These are phyloP conservation scores for Rhabdomys dilectus DNA, from an alignment of 2,113 vertebrate genomes.

Conservation along the genomic window DNA sequence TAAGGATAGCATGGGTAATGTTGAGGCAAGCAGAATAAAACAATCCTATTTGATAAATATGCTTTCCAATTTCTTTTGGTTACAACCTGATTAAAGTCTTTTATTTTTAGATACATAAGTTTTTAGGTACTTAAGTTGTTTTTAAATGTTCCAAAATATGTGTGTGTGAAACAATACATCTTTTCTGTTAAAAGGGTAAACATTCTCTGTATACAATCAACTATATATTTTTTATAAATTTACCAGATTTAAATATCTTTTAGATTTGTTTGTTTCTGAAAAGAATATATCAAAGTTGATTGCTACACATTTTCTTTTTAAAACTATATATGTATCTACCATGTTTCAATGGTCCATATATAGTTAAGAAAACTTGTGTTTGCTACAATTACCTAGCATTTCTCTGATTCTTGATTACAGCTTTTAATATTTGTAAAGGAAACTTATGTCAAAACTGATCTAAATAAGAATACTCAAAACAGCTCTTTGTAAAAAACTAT, in stretches of 20 bases:
- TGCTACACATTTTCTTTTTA: background rate
- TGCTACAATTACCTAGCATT: background rate
- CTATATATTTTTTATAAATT: conserved; percentile 1
- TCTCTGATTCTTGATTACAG: conserved; percentile 17
- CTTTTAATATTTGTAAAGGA: conserved; percentile 32
- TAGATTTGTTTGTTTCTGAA: conserved; percentile 27
- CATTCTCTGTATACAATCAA: conserved; percentile 7
- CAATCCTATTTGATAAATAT: background rate
- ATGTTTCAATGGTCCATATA: background rate
- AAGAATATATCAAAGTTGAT: background rate
- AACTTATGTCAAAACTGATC: background rate
- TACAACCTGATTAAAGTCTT: background rate
- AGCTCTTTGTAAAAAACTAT: conserved; percentile 24
- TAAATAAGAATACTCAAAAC: background rate
- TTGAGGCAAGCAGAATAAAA: conserved; percentile 20
- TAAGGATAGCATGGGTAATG: background rate
- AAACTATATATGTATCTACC: background rate
- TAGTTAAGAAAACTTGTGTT: conserved; percentile 7
- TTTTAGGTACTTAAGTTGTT: background rate
- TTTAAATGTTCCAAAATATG: background rate
- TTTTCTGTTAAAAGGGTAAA: conserved; percentile 28
- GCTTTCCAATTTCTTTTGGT: background rate
- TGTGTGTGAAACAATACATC: background rate
- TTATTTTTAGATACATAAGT: conserved; percentile 44
- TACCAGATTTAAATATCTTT: conserved; percentile 25